Conservation (phyloP, 2,888 invertebrate species). For the Schizaphis graminum region DNA sequence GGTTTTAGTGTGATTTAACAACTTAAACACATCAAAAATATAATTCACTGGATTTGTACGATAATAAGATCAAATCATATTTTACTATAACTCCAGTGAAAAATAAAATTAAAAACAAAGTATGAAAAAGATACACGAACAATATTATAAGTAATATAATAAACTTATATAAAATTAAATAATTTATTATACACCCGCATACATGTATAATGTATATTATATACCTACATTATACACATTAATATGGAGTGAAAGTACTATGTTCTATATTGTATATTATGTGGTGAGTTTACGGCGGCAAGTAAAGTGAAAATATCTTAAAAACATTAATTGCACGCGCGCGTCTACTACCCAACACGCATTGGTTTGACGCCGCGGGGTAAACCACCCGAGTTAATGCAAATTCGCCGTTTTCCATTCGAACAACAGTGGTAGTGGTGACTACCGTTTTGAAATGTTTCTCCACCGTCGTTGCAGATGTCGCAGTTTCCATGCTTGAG, state of each 20-base stretch:
- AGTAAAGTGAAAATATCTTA: slow-evolving; percentile 14
- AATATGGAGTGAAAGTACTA: neutral
- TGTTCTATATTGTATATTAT: slow-evolving; percentile 15
- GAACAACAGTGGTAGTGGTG: slow-evolving; percentile 44
- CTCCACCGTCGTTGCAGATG: slow-evolving; percentile 53
- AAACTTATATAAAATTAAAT: neutral
- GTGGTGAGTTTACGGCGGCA: neutral
- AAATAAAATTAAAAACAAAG: neutral
- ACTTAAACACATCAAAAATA: neutral
- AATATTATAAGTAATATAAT: neutral
- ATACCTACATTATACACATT: no score
- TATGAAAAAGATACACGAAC: neutral
- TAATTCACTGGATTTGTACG: neutral
- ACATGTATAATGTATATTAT: neutral
- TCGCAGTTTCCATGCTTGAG: slow-evolving; percentile 75
- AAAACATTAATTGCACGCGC: slow-evolving; percentile 35
- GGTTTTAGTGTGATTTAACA: neutral
- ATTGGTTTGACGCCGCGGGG: slow-evolving; percentile 10
- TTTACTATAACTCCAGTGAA: neutral
- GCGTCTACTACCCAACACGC: neutral
- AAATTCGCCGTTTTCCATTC: slow-evolving; percentile 62
- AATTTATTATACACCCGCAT: neutral
- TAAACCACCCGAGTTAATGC: slow-evolving; percentile 61
- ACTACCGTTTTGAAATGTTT: slow-evolving; percentile 60
- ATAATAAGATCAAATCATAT: neutral